Percentiles rank a stretch among this genome's conserved stretches.
Evolutionary conservation across 2,888 invertebrate genomes (phyloP).

Genomic region (Caenorhabditis sinica): DNA sequence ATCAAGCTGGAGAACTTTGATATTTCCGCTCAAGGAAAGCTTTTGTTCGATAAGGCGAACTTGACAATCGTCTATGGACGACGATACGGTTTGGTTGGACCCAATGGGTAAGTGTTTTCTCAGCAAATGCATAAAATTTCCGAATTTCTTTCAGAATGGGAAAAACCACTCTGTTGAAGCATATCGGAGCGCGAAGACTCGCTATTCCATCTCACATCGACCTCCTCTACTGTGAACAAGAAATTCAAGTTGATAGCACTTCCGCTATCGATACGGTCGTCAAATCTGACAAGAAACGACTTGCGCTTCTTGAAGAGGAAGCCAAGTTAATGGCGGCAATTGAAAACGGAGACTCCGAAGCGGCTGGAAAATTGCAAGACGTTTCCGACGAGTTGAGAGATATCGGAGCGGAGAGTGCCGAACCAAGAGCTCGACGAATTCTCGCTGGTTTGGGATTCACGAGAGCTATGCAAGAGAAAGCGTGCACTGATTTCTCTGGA

Average conservation of each 20-base stretch:
- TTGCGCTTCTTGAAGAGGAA: constrained; percentile 90
- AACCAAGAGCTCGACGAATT: constrained; percentile 95
- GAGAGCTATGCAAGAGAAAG: constrained; percentile 89
- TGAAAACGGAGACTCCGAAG: constrained; percentile 87
- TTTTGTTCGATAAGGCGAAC: constrained; percentile 96
- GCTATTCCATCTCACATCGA: constrained; percentile 97
- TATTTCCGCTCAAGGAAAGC: constrained; percentile 97
- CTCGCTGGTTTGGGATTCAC: constrained; percentile 96
- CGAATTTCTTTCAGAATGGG: constrained; percentile 89
- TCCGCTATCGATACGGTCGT: constrained; percentile 95
- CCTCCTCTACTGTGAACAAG: constrained; percentile 96
- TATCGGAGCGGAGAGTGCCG: constrained; percentile 98
- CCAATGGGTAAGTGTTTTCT: constrained; percentile 89
- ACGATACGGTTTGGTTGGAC: constrained; percentile 97
- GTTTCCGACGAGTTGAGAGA: constrained; percentile 91
- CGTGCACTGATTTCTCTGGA: constrained; percentile 86
- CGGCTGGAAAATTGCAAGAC: constrained; percentile 91
- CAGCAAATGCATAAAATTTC: constrained; percentile 1
- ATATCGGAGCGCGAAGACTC: constrained; percentile 93
- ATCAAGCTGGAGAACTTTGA: constrained; percentile 97
- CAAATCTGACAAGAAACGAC: constrained; percentile 94
- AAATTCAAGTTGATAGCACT: constrained; percentile 97
- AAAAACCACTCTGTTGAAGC: constrained; percentile 96
- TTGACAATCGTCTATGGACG: constrained; percentile 94
- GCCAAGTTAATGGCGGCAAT: constrained; percentile 90